These are phyloP conservation scores for Drosophila elegans DNA, from an alignment of 1,140 invertebrate species.

Conservation along the genomic window DNA sequence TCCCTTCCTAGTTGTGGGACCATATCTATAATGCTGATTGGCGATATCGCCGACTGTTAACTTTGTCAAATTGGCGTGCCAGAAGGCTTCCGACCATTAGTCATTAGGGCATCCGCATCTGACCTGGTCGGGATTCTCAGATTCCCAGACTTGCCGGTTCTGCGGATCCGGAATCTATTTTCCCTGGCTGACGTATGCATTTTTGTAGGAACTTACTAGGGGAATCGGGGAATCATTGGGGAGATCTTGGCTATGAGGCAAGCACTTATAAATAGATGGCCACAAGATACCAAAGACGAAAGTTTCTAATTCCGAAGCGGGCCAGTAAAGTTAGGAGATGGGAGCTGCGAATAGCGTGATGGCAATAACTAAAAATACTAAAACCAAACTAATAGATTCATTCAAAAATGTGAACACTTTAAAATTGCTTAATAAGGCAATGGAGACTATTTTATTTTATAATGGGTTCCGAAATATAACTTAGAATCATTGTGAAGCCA, in stretches of 20 bases:
- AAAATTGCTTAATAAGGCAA: too few species aligned
- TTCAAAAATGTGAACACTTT: too few species aligned
- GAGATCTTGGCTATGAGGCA: conserved; percentile 37
- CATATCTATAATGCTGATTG: not conserved
- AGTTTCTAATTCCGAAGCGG: conserved; percentile 2
- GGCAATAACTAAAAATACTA: not conserved
- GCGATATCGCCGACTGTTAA: conserved; percentile 44
- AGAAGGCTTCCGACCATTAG: conserved; percentile 21
- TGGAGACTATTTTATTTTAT: too few species aligned
- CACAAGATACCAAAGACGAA: conserved; percentile 40
- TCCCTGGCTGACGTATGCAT: conserved; percentile 37
- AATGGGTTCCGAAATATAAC: too few species aligned
- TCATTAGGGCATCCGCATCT: conserved; percentile 22
- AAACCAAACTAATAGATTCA: too few species aligned
- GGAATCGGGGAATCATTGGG: not conserved
- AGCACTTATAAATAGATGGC: conserved; percentile 61
- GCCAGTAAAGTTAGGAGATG: conserved; percentile 1
- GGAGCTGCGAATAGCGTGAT: not conserved
- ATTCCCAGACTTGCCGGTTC: conserved; percentile 10
- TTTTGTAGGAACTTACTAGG: not conserved
- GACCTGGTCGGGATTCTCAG: conserved; percentile 16
- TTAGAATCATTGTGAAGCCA: too few species aligned
- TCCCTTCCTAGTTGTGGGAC: conserved; percentile 11
- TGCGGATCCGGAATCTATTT: conserved; percentile 26
- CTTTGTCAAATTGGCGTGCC: conserved; percentile 58